Base-by-base conservation (phyloP, 2,888 invertebrate species). In the Dolichopus griseipennis region DNA sequence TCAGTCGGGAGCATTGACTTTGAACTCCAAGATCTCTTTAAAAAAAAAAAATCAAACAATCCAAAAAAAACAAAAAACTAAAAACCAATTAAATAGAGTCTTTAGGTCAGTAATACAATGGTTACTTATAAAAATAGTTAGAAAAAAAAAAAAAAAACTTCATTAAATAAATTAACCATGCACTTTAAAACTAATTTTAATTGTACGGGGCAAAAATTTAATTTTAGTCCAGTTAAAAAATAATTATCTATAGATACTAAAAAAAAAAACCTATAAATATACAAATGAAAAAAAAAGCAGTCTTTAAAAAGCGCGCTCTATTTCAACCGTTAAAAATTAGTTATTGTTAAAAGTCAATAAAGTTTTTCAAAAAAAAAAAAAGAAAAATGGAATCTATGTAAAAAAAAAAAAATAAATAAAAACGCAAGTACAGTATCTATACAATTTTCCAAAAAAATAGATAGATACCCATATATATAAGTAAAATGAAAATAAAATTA, bases 301-400 rank as follows among this genome's bases (percentile, higher is more conserved):
- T n/a, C n/a, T 52, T 12, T 52, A 52, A 52, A 52, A 52, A 52
- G 5, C 52, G 8, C 52, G 52, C 52, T 52, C 52, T 52, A 52
- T 52, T 52, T 52, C 52, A 52, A 18, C 52, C 52, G n/a, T 52
- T 52, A 52, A 6, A 52, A 52, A 52, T 52, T 52, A 52, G 15
- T 52, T 52, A 52, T 52, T 52, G 52, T 52, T 52, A 52, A 52
- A 52, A 52, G 52, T 52, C 52, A 52, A 52, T 52, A 52, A 52
- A 15, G 15, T 12, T 41, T 12, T 12, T 18, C 18, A 52, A n/a
- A 52, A 52, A 52, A 52, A 52, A 52, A 52, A n/a, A n/a, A n/a
- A n/a, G 52, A 18, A 15, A n/a, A 9, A 41, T 41, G n/a, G n/a
- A n/a, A 41, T 41, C 15, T 41, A 12, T 5, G 9, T 41, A 41